These are phyloP conservation scores for Caenorhabditis briggsae DNA, from an alignment of 1,140 invertebrate genomes.

Conservation along the genomic window DNA sequence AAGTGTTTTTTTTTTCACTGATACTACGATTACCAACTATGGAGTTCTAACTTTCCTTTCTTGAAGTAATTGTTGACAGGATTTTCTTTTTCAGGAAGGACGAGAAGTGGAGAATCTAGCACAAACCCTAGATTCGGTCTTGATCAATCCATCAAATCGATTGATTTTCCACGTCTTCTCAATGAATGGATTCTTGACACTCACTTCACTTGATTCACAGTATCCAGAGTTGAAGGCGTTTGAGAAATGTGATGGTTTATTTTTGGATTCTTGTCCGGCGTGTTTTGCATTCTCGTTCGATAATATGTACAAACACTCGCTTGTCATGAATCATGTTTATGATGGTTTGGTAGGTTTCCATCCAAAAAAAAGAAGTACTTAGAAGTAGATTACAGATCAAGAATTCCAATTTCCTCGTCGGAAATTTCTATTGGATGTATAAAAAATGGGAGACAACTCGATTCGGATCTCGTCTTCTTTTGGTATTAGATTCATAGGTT, in stretches of 20 bases:
- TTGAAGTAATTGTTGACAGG: background rate
- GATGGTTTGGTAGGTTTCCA: background rate
- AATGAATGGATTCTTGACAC: conserved; percentile 42
- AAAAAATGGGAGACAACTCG: conserved; percentile 40
- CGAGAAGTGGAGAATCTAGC: conserved; percentile 29
- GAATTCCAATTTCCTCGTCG: conserved; percentile 6
- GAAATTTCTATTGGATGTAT: background rate
- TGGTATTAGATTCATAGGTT: background rate
- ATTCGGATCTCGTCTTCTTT: background rate
- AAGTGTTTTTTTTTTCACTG: too few species aligned
- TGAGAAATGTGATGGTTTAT: conserved; percentile 28
- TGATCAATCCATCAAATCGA: conserved; percentile 12
- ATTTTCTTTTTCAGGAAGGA: background rate
- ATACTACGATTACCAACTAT: too few species aligned
- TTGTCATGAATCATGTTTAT: conserved; percentile 44
- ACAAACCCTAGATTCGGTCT: background rate
- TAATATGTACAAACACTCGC: conserved; percentile 1
- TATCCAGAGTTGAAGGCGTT: conserved; percentile 21
- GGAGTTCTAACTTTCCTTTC: too few species aligned
- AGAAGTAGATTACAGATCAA: conserved; percentile 3
- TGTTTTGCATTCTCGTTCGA: conserved; percentile 21
- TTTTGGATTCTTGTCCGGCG: conserved; percentile 29
- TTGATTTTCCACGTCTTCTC: conserved; percentile 32
- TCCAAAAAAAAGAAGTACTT: background rate
- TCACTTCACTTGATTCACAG: conserved; percentile 8